Percentiles rank a stretch among this genome's conserved stretches.
Evolutionary conservation across 2,113 vertebrate species (phyloP).

Genomic region (Saimiri boliviensis): DNA sequence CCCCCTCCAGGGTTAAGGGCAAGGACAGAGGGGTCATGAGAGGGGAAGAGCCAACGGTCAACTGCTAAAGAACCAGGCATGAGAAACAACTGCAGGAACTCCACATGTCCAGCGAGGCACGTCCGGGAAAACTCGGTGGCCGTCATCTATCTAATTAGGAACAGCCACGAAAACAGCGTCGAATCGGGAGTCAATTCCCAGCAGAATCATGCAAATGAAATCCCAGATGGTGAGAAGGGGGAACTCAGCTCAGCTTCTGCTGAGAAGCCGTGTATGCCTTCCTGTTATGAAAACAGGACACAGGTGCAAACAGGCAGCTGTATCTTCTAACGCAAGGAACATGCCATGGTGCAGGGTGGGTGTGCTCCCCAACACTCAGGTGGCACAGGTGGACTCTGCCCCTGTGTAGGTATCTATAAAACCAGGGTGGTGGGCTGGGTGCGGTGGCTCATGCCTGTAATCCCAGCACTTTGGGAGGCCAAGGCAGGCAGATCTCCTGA

Average conservation of each 20-base stretch:
- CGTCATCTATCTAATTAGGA: not conserved
- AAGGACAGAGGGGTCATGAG: not conserved
- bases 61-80: not conserved
- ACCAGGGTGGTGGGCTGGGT: too few relatives aligned
- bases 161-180: not conserved
- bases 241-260: not conserved
- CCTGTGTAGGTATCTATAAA: not conserved
- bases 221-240: not conserved
- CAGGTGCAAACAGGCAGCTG: not conserved
- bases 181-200: not conserved
- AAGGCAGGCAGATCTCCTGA: too few relatives aligned
- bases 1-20: not conserved
- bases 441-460: too few relatives aligned
- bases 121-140: not conserved
- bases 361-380: not conserved
- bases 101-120: not conserved
- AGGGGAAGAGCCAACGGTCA: too few relatives aligned
- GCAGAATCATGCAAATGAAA: not conserved
- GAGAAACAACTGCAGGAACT: not conserved
- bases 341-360: accelerated
- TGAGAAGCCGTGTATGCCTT: not conserved
- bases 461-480: too few relatives aligned
- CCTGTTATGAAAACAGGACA: constrained; percentile 63
- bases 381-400: too few relatives aligned
- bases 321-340: not conserved